Percentiles rank a stretch among this genome's conserved stretches.
phyloP scores from a whole-genome alignment of 2,797 vertebrate genomes.

The Clarias fuscus region DNA sequence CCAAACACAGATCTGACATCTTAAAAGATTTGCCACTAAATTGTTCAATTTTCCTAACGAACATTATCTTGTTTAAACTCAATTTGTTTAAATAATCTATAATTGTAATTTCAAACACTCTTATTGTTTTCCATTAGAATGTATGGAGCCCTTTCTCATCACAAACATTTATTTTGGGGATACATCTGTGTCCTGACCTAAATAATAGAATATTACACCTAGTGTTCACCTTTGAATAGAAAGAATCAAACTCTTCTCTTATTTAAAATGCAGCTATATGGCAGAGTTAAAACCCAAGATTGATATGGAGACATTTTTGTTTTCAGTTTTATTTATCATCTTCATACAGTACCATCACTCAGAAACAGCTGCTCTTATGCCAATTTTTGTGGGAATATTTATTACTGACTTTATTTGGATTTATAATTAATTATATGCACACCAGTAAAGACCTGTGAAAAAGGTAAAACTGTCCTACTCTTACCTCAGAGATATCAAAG shows the following conservation, averaged over 20 bases:
- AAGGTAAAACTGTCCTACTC: background rate
- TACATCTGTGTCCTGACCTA: background rate
- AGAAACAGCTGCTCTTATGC: background rate
- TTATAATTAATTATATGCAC: background rate
- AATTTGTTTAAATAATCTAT: background rate
- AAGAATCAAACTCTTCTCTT: background rate
- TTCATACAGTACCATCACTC: background rate
- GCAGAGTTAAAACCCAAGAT: background rate
- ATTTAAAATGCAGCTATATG: background rate
- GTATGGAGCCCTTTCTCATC: background rate
- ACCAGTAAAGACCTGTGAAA: background rate
- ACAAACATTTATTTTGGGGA: background rate
- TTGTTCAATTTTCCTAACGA: background rate
- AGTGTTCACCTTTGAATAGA: background rate
- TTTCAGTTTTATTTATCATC: background rate
- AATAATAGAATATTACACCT: background rate
- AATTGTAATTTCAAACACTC: background rate
- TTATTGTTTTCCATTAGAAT: background rate
- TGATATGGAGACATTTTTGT: background rate
- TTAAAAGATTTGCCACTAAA: background rate
- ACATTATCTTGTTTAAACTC: background rate
- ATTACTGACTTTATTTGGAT: background rate
- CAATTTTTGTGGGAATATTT: background rate
- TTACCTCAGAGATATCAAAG: constrained; percentile 97
- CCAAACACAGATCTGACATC: background rate